These are phyloP conservation scores for Budorcas taxicolor DNA, from an alignment of 2,113 vertebrate genomes.

Conservation along the genomic window DNA sequence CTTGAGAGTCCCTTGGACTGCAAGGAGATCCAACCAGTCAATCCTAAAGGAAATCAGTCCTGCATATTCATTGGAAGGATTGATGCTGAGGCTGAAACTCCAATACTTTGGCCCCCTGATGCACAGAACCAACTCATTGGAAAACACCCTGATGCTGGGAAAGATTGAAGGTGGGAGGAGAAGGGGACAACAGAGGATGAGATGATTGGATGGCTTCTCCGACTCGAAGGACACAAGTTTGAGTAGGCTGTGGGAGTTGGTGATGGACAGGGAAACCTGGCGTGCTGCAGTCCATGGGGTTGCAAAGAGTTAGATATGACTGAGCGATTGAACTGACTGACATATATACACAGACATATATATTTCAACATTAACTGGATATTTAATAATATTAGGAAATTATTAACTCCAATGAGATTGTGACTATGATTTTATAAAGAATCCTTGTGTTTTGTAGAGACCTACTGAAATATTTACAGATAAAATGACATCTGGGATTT, in stretches of 20 bases:
- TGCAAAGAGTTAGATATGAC: neutral
- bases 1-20: neutral
- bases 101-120: neutral
- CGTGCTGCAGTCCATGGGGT: neutral
- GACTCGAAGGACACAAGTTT: fast-evolving
- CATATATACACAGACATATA: neutral
- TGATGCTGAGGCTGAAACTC: neutral
- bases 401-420: neutral
- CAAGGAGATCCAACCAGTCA: neutral
- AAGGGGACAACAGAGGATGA: neutral
- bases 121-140: neutral
- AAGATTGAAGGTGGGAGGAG: neutral
- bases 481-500: neutral
- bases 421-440: neutral
- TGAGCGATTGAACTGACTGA: neutral
- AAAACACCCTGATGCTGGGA: neutral
- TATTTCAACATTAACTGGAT: neutral
- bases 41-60: neutral
- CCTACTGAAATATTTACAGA: neutral
- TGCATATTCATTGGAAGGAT: neutral
- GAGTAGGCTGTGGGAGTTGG: neutral
- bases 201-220: neutral
- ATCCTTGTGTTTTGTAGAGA: neutral
- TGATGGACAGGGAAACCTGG: neutral
- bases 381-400: slow-evolving; percentile 6